Base-by-base conservation (phyloP, 2,888 invertebrate species). In the Orthonevra nobilis region DNA sequence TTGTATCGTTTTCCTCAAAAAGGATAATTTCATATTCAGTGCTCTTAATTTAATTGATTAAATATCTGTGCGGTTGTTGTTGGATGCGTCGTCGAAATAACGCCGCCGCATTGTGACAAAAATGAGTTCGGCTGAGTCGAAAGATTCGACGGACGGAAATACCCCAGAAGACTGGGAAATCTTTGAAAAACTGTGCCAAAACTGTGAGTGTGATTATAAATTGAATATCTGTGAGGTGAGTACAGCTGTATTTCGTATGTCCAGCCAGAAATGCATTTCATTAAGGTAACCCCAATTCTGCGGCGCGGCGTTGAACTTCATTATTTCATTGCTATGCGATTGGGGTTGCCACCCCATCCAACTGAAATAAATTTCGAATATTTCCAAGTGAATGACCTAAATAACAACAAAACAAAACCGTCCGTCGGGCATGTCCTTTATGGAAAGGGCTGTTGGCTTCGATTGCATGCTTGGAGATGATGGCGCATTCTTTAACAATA, bases 151-250 rank as follows among this genome's bases (percentile, higher is more conserved):
- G 19, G 68, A 75, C 70, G 89, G 89, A 42, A 91, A 91, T 84
- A 89, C 90, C 20, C 90, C 91, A 81, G 94, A 94, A 85, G 94
- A 95, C 87, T 94, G 94, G 92, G 91, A 91, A 85, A 91, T 94
- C 81, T 95, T 92, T 86, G 93, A 94, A 88, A 90, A 92, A 3
- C 88, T 94, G 75, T 92, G 92, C 82, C 84, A 83, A 44, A 81
- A 82, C 23, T 42, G 52, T 56, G 44, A 40, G 7, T 61, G 61
- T 9, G 48, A 26, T 1, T 36, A 34, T 1, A 50, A 56, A 2
- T 28, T 26, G 9, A 7, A 32, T 40, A 9, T 32, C 2, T 58
- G 42, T 42, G 61, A 63, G 40, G 81, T 81, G 17, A 77, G 66
- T 56, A 26, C 5, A 54, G n/a, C 36, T 17, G 15, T 19, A 30